Evolutionary conservation across 2,888 invertebrate species (phyloP).

Genomic region (Archips xylosteana): DNA sequence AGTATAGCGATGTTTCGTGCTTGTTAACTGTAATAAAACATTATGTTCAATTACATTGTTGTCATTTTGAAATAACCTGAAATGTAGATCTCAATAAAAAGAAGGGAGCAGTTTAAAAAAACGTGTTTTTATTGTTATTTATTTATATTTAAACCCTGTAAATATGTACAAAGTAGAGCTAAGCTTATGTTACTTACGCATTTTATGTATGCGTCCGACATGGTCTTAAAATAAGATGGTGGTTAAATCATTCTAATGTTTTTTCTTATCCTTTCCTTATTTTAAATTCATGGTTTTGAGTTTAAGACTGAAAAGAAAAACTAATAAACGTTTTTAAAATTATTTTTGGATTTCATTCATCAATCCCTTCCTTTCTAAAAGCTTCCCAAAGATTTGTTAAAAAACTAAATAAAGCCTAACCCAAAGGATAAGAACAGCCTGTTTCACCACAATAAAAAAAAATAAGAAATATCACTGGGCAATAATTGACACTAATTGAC

Average conservation of each 20-base stretch:
- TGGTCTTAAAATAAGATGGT: slow-evolving; percentile 10
- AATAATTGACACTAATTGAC: no score
- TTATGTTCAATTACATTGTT: slow-evolving; percentile 33
- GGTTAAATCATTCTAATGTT: slow-evolving; percentile 12
- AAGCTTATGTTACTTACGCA: slow-evolving; percentile 19
- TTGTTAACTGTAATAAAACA: slow-evolving; percentile 25
- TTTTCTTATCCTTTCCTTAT: slow-evolving; percentile 6
- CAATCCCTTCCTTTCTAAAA: slow-evolving; percentile 9
- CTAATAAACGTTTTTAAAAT: not conserved
- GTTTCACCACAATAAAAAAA: no score
- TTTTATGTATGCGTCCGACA: slow-evolving; percentile 15
- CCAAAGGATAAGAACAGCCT: no score
- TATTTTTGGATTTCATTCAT: slow-evolving; percentile 30
- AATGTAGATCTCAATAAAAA: slow-evolving; percentile 48
- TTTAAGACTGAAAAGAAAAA: slow-evolving; percentile 21
- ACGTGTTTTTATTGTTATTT: slow-evolving; percentile 40
- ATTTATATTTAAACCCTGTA: slow-evolving; percentile 40
- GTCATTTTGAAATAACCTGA: slow-evolving; percentile 25
- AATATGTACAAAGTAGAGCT: slow-evolving; percentile 39
- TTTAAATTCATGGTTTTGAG: slow-evolving; percentile 22
- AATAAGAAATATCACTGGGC: no score
- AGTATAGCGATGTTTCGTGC: slow-evolving; percentile 2
- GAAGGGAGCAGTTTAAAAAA: slow-evolving; percentile 25
- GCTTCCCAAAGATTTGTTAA: slow-evolving; percentile 5
- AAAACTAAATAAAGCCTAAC: slow-evolving; percentile 2